phyloP scores from a whole-genome alignment of 1,140 invertebrate species.

The Thalassaphorura encarpata region DNA sequence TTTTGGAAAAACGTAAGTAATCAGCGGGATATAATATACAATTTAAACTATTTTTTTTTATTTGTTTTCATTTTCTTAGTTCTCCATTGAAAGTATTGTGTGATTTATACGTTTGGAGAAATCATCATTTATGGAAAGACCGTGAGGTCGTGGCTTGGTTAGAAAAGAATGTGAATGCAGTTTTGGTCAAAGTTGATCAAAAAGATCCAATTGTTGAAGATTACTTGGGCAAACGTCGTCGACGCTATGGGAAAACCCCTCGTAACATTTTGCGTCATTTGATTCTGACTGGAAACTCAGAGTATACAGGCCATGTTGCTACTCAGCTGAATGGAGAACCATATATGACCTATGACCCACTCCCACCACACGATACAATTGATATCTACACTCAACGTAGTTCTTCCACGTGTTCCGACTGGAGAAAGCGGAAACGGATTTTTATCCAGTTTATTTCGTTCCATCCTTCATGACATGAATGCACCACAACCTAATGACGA shows the following conservation, averaged over 20 bases:
- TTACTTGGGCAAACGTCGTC: conserved; percentile 49
- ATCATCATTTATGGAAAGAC: conserved; percentile 68
- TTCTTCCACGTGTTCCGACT: conserved; percentile 10
- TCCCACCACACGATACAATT: conserved; percentile 65
- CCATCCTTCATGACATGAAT: conserved; percentile 54
- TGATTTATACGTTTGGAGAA: conserved; percentile 59
- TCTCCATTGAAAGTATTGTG: conserved; percentile 58
- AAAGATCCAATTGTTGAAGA: conserved; percentile 49
- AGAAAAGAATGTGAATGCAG: conserved; percentile 55
- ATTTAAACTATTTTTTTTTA: background rate
- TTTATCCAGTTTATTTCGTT: conserved; percentile 54
- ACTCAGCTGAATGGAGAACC: conserved; percentile 47
- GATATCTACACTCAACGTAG: conserved; percentile 48
- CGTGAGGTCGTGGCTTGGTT: conserved; percentile 64
- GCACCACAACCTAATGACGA: conserved; percentile 30
- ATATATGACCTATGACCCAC: conserved; percentile 68
- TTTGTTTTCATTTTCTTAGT: conserved; percentile 46
- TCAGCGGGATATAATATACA: too few species aligned
- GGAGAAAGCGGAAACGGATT: conserved; percentile 28
- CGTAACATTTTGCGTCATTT: conserved; percentile 66
- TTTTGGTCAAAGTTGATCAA: conserved; percentile 53
- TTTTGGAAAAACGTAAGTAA: background rate
- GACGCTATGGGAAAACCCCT: conserved; percentile 53
- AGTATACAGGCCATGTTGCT: conserved; percentile 48
- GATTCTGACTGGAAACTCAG: conserved; percentile 66